Conservation (phyloP, 2,888 invertebrate genomes). For the Pherbina coryleti region DNA sequence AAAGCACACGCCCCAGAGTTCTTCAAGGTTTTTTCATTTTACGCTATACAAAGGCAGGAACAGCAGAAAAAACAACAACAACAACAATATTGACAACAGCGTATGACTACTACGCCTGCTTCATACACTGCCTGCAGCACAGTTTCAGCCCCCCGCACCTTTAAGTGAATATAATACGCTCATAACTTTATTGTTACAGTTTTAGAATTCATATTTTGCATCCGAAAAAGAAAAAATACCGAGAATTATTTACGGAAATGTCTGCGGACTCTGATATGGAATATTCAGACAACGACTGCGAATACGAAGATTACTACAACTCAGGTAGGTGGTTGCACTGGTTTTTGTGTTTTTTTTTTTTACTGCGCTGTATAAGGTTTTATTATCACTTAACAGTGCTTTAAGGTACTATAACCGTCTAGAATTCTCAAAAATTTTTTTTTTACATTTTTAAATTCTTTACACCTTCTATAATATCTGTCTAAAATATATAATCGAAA, state of each 20-base stretch:
- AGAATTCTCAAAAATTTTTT: no score
- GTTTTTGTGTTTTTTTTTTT: conserved; percentile 5
- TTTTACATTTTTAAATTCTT: no score
- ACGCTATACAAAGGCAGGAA: not conserved
- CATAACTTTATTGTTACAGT: not conserved
- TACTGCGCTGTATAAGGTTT: not conserved
- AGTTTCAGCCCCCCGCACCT: no score
- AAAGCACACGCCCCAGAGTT: conserved; percentile 8
- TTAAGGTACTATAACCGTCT: no score
- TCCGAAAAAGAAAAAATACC: not conserved
- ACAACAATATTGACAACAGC: no score
- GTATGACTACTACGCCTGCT: no score
- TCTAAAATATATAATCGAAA: no score
- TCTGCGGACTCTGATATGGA: conserved; percentile 87
- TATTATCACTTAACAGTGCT: no score
- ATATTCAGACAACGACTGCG: conserved; percentile 87
- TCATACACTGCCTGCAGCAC: no score
- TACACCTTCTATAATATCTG: no score
- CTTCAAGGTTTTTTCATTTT: not conserved
- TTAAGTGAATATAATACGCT: not conserved
- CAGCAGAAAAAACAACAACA: not conserved
- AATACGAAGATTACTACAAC: conserved; percentile 88
- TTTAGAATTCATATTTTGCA: not conserved
- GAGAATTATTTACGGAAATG: conserved; percentile 54
- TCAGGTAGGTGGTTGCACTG: conserved; percentile 63